Percentiles rank a stretch among this genome's conserved stretches.
Evolutionary conservation across 2,113 vertebrate genomes (phyloP).

Genomic region (Atlantisia rogersi): DNA sequence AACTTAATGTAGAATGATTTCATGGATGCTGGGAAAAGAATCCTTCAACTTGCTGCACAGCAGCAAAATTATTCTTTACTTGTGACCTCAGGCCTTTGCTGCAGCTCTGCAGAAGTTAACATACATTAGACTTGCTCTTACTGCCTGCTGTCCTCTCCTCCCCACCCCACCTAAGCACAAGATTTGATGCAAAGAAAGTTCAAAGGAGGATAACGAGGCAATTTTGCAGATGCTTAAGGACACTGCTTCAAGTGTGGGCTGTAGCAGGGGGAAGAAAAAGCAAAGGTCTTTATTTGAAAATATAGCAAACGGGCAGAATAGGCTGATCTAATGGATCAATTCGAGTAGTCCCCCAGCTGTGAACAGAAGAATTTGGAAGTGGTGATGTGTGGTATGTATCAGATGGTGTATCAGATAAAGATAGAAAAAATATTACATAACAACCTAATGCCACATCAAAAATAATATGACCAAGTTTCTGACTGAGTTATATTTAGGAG

Average conservation of each 20-base stretch:
- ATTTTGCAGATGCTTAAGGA: neutral
- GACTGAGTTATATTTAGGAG: neutral
- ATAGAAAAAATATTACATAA: neutral
- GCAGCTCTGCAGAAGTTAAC: neutral
- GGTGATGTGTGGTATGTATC: neutral
- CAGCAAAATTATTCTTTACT: neutral
- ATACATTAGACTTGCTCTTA: neutral
- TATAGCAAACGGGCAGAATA: neutral
- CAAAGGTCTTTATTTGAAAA: neutral
- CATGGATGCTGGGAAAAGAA: neutral
- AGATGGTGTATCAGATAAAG: neutral
- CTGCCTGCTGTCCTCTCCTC: neutral
- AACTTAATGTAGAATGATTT: slow-evolving; percentile 34
- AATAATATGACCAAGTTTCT: neutral
- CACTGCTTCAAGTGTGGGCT: neutral
- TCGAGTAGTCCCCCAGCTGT: neutral
- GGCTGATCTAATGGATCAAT: neutral
- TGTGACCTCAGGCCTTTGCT: neutral
- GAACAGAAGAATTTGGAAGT: neutral
- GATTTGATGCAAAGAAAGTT: neutral
- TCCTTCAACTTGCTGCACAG: neutral
- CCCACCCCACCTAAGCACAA: neutral
- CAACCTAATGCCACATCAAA: neutral
- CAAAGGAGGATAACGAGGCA: neutral
- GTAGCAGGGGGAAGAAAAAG: neutral